Base-by-base conservation (phyloP, 1,140 invertebrate species). In the Trinorchestia longiramus region DNA sequence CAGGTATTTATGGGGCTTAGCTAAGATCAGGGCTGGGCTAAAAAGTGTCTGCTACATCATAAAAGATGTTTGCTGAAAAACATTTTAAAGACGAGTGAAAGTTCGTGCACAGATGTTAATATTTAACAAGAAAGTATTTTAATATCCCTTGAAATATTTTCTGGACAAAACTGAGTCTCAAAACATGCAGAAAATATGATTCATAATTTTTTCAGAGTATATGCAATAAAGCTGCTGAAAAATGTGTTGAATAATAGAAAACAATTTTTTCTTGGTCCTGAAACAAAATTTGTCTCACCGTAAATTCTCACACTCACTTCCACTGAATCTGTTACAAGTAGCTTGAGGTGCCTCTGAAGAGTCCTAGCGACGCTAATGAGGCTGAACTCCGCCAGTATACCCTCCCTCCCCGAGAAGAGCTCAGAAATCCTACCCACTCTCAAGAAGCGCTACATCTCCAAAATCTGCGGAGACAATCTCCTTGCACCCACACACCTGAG, bases 1-100 rank as follows among this genome's bases (percentile, higher is more conserved):
- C 43, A 42, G 43, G 88, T 91, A 91, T 91, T 91, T 91, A 91
- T 91, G 41, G 88, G 88, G 41, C 88, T 91, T 42, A 91, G 43
- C 62, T 77, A 77, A 77, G 62, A 77, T 77, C 62, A 77, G 28
- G 62, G 36, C 15, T 77, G 62, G 15, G 62, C 62, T 77, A 77
- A 77, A 77, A 77, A 19, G 62, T n/a, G 15, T 77, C 62, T 77
- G 28, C 62, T 77, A 77, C 62, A 77, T 77, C 62, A 77, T 77
- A 77, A 23, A 77, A 77, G 62, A 77, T 77, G 11, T 19, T 15
- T 1, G 11, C 28, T 77, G 62, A 77, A 28, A 23, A 77, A 77
- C 36, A 28, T 77, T 36, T 15, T 28, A 28, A 36, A 77, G 36
- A 77, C 62, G 1, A 23, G 62, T 23, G 28, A 23, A 77, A 15